Evolutionary conservation across 2,888 invertebrate species (phyloP), one percentile per base, ranked within the genome.

Genomic region (Mesorhabditis spiculigera): DNA sequence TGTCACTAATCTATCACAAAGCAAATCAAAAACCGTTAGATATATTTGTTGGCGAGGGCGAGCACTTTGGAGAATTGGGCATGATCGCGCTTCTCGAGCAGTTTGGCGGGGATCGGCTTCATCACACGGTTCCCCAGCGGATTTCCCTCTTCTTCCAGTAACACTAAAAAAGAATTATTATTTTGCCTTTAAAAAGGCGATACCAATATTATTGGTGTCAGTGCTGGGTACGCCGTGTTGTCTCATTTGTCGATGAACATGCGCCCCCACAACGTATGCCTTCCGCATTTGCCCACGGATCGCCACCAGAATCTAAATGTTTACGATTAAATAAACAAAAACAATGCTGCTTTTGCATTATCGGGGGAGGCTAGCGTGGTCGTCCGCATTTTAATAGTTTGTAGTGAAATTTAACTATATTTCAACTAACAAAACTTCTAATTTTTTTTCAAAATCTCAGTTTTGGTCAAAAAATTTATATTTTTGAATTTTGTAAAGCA

Each of bases 41-140:
- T 73, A 68, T 76, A 86, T 72, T 85, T 86, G 62, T 82, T 86
- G 4, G 85, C 85, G 62, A 86, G 73, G 4, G 86, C 82, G 42
- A 85, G 73, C 62, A 86, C 80, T 73, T 86, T 86, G n/a, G 84
- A 74, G 70, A 85, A 78, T 65, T 80, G 78, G 6, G 77, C 77
- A 66, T 79, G 76, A 63, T 74, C 74, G 6, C 81, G 75, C 58
- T 80, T 80, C 6, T 77, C 75, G 43, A 83, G 73, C 41, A 86
- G 73, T 43, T 76, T 74, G 3, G 79, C 92, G 0, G 98, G 98
- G 74, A 99, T 92, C 0, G 98, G 98, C 3, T 93, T 94, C 81
- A 93, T 92, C 79, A 99, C 94, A 80, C 97, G 90, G 3, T 93
- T 98, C 28, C 98, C 98, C 4, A 96, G 87, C 0, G 98, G 98